A percentile compares a stretch with the other conserved stretches of the same genome.
Conservation (phyloP, 2,888 invertebrate species). For the Aphodius granarius region DNA sequence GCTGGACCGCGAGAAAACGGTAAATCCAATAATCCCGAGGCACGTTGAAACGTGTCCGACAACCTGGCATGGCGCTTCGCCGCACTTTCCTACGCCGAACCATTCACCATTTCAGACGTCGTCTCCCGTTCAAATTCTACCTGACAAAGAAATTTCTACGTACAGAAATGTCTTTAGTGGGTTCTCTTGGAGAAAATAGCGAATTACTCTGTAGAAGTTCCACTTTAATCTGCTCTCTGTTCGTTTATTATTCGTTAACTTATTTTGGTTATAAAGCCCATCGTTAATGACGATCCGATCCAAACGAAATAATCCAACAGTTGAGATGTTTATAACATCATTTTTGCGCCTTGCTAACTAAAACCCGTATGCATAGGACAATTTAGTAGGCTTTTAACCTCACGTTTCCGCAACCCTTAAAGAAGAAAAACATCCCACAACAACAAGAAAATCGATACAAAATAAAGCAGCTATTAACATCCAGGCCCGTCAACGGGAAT, state of each 20-base stretch:
- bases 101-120: not conserved
- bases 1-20: conserved; percentile 46
- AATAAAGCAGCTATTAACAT: not conserved
- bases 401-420: too few relatives aligned
- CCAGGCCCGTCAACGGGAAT: not conserved
- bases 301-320: too few relatives aligned
- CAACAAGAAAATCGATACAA: not conserved
- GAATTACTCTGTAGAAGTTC: too few relatives aligned
- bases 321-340: too few relatives aligned
- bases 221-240: too few relatives aligned
- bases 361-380: too few relatives aligned
- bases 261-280: too few relatives aligned
- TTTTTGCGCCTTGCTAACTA: too few relatives aligned
- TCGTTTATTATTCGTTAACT: too few relatives aligned
- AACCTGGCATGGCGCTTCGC: not conserved
- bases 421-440: not conserved
- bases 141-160: not conserved
- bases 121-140: not conserved
- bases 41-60: not conserved
- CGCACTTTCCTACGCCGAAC: too few relatives aligned
- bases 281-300: too few relatives aligned
- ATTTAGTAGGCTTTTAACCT: too few relatives aligned
- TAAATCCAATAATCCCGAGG: conserved; percentile 46
- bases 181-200: not conserved
- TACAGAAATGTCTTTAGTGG: not conserved